Conservation (phyloP, 2,888 invertebrate species). For the Maniola hyperantus region DNA sequence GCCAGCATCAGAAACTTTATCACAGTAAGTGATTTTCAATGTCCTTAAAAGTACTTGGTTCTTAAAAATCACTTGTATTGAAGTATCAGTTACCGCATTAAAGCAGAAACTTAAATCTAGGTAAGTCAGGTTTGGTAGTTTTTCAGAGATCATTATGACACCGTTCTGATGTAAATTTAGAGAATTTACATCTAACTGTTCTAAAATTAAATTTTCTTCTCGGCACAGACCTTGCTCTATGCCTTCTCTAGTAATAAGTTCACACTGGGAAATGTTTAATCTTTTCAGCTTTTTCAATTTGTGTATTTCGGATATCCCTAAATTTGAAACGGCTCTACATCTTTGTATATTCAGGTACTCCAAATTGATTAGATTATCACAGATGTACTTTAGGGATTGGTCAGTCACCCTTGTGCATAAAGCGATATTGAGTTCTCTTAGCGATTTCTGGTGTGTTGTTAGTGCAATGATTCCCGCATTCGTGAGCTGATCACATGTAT, state of each 20-base stretch:
- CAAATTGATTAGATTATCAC: slow-evolving; percentile 81
- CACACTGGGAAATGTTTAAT: slow-evolving; percentile 87
- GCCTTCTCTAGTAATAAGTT: slow-evolving; percentile 84
- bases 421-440: slow-evolving; percentile 84
- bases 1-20: slow-evolving; percentile 86
- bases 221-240: slow-evolving; percentile 83
- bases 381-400: slow-evolving; percentile 83
- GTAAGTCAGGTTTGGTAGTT: slow-evolving; percentile 79
- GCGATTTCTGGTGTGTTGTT: slow-evolving; percentile 78
- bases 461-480: slow-evolving; percentile 81
- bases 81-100: slow-evolving; percentile 87
- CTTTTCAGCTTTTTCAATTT: slow-evolving; percentile 80
- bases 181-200: slow-evolving; percentile 82
- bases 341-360: slow-evolving; percentile 84
- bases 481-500: slow-evolving; percentile 85
- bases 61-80: slow-evolving; percentile 86
- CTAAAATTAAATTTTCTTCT: slow-evolving; percentile 70
- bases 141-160: slow-evolving; percentile 83
- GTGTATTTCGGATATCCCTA: slow-evolving; percentile 79
- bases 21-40: slow-evolving; percentile 86
- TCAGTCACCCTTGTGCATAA: slow-evolving; percentile 86
- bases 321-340: slow-evolving; percentile 85
- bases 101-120: slow-evolving; percentile 87
- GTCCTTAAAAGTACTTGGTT: slow-evolving; percentile 82
- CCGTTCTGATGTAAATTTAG: slow-evolving; percentile 84